Base-by-base conservation (phyloP, 2,113 vertebrate genomes). In the Chloropsis cyanopogon region DNA sequence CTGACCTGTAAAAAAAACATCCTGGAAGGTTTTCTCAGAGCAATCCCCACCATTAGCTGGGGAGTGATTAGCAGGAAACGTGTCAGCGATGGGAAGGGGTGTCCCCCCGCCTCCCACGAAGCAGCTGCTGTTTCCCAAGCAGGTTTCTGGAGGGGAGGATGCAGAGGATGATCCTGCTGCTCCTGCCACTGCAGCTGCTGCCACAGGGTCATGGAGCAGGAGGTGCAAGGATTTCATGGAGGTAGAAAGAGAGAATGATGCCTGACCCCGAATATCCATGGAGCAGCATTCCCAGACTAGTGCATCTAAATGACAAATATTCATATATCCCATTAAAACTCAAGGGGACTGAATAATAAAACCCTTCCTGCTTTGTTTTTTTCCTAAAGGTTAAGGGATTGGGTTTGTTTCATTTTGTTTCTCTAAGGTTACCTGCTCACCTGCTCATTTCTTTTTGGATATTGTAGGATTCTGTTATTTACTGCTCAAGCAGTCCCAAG, bases 401-500 rank as follows among this genome's bases (percentile, higher is more conserved):
- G 26, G 16, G 19, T 54, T 93, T 85, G 54, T 52, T 91, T 81
- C 5, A 2, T 33, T 94, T 85, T 78, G n/a, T 93, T 93, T 81
- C 88, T 83, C 70, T 88, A 68, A 92, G 79, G 76, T 93, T 90
- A 44, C 86, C 77, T 56, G 60, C 68, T 95, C 90, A 91, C 93
- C 85, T 95, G 85, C 60, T 93, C 31, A 23, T 88, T 92, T 87
- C 85, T 83, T 93, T 94, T 71, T 93, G 88, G 90, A 25, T 96
- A 71, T 82, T 90, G 86, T 86, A 83, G 52, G 72, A 88, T 90
- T 96, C 86, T 90, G 80, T 93, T 95, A 96, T 96, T 97, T 97
- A 96, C 94, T 96, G 94, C 92, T 92, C 79, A 92, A 63, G 94
- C 94, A 93, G 92, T 94, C 91, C 92, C 92, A 90, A 86, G 93